These are phyloP conservation scores for Malurus leucopterus DNA, from an alignment of 2,797 vertebrate genomes.

Conservation along the genomic window DNA sequence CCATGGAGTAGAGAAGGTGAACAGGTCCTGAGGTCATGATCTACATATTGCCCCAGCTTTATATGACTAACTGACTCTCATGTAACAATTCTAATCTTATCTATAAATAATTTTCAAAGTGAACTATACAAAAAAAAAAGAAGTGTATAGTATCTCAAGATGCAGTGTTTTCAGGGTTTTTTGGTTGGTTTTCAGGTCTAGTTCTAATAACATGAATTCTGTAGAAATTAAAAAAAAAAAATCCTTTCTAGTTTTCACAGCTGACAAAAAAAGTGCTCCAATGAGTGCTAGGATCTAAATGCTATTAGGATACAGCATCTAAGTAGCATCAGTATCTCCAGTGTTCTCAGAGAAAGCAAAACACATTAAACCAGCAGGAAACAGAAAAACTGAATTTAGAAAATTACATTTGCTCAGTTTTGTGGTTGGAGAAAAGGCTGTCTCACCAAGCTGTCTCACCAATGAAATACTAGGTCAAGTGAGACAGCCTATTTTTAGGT, in stretches of 20 bases:
- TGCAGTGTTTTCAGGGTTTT: accelerated
- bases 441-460: not conserved
- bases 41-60: not conserved
- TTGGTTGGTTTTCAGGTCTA: accelerated
- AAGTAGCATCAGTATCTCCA: not conserved
- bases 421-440: not conserved
- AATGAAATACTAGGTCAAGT: not conserved
- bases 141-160: accelerated
- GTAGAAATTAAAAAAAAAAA: not conserved
- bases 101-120: not conserved
- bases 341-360: not conserved
- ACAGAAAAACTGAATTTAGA: not conserved
- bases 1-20: not conserved
- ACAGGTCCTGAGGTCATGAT: not conserved
- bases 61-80: not conserved
- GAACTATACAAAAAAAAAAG: not conserved
- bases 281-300: not conserved
- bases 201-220: not conserved
- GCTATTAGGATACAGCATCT: not conserved
- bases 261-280: not conserved
- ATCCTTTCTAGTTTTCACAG: not conserved
- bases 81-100: not conserved
- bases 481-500: not conserved
- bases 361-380: not conserved
- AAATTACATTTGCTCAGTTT: not conserved